Percentiles rank a stretch among this genome's conserved stretches.
These are phyloP conservation scores for Mycteria americana DNA, from an alignment of 2,797 vertebrate species.

Conservation along the genomic window DNA sequence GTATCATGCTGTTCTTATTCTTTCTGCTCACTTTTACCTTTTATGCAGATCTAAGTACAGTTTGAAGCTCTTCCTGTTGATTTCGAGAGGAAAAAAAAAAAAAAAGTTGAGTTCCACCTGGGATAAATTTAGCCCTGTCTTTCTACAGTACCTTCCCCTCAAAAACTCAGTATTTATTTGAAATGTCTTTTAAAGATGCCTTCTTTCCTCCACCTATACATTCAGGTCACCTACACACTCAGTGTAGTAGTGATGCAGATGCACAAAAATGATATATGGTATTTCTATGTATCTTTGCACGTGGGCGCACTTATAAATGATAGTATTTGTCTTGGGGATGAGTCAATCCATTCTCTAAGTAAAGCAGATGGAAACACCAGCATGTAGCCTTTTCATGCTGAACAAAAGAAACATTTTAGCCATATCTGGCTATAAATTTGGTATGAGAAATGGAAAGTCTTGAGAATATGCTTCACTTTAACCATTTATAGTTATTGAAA, in stretches of 20 bases:
- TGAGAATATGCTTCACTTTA: neutral
- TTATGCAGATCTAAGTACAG: neutral
- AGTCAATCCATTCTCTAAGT: neutral
- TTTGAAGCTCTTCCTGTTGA: neutral
- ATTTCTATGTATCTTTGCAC: neutral
- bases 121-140: neutral
- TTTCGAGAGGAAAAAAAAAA: neutral
- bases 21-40: neutral
- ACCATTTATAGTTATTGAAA: neutral
- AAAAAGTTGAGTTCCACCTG: neutral
- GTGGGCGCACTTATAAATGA: neutral
- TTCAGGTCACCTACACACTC: neutral
- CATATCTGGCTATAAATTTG: neutral
- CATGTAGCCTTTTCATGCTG: neutral
- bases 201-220: neutral
- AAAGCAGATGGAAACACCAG: neutral
- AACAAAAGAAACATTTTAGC: neutral
- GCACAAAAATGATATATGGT: neutral
- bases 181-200: neutral
- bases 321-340: neutral
- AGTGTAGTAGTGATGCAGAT: neutral
- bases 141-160: neutral
- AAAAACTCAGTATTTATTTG: neutral
- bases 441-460: neutral
- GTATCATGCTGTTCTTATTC: neutral